phyloP scores from a whole-genome alignment of 1,140 invertebrate genomes.

The Whitmania pigra region DNA sequence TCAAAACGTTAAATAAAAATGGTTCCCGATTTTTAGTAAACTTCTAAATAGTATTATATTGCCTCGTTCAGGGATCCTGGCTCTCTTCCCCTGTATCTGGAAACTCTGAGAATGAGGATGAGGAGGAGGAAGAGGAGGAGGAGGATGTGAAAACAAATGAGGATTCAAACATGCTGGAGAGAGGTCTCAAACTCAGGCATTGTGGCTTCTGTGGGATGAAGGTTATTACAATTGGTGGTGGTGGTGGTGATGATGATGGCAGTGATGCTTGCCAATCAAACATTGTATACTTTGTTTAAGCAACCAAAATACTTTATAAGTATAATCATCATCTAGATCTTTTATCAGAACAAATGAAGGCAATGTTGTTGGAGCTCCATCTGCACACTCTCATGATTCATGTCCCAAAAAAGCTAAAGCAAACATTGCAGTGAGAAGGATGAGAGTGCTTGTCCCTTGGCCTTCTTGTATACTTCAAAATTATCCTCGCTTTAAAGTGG shows the following conservation, averaged over 20 bases:
- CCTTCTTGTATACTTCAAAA: too few relatives aligned
- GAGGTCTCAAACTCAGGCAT: not conserved
- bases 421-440: not conserved
- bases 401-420: not conserved
- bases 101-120: too few relatives aligned
- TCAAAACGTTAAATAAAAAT: too few relatives aligned
- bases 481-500: too few relatives aligned
- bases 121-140: too few relatives aligned
- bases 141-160: too few relatives aligned
- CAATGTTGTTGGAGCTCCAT: not conserved
- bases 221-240: not conserved
- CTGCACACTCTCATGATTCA: not conserved
- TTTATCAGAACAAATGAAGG: not conserved
- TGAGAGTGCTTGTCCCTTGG: too few relatives aligned
- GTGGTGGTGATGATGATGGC: not conserved
- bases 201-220: slow-evolving; percentile 7
- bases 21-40: too few relatives aligned
- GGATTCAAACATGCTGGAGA: too few relatives aligned
- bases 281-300: not conserved
- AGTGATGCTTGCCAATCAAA: not conserved
- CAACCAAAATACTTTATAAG: not conserved
- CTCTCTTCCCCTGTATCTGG: too few relatives aligned
- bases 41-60: too few relatives aligned
- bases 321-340: not conserved
- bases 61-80: too few relatives aligned